phyloP scores from a whole-genome alignment of 2,113 vertebrate species.

The Xyrauchen texanus region DNA sequence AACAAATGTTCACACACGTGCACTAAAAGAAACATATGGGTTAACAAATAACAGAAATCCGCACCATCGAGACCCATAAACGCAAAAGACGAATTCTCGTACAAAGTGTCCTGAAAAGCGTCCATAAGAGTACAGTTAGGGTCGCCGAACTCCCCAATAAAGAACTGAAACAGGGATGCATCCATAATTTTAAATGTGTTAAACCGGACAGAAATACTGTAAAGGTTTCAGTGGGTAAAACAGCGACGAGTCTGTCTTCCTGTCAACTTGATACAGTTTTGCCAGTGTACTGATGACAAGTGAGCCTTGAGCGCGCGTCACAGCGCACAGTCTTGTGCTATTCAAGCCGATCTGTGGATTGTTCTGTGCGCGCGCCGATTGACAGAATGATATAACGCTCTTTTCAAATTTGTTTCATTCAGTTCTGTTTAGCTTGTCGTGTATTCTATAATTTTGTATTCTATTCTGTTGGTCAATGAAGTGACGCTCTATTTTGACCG shows the following conservation, averaged over 20 bases:
- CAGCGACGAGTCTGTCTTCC: neutral
- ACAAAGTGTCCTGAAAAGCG: constrained; percentile 76
- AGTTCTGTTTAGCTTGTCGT: too few relatives aligned
- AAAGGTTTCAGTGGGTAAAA: neutral
- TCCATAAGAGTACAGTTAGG: constrained; percentile 89
- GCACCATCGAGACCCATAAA: constrained; percentile 82
- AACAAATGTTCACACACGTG: constrained; percentile 5
- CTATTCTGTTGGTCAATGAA: too few relatives aligned
- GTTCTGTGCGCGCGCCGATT: too few relatives aligned
- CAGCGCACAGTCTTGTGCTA: constrained; percentile 25
- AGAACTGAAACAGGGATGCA: constrained; percentile 80
- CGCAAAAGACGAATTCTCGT: constrained; percentile 77
- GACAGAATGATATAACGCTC: too few relatives aligned
- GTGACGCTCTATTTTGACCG: too few relatives aligned
- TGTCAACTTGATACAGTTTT: constrained; percentile 30
- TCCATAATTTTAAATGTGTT: constrained; percentile 69
- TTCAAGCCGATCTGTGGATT: too few relatives aligned
- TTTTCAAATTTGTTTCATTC: too few relatives aligned
- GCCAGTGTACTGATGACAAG: constrained; percentile 9
- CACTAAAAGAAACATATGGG: neutral
- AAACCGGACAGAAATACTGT: neutral
- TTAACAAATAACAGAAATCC: neutral
- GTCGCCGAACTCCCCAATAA: constrained; percentile 83
- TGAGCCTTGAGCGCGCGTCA: constrained; percentile 38
- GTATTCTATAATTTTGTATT: too few relatives aligned